Conservation (phyloP, 2,888 invertebrate species). For the Trissolcus japonicus region DNA sequence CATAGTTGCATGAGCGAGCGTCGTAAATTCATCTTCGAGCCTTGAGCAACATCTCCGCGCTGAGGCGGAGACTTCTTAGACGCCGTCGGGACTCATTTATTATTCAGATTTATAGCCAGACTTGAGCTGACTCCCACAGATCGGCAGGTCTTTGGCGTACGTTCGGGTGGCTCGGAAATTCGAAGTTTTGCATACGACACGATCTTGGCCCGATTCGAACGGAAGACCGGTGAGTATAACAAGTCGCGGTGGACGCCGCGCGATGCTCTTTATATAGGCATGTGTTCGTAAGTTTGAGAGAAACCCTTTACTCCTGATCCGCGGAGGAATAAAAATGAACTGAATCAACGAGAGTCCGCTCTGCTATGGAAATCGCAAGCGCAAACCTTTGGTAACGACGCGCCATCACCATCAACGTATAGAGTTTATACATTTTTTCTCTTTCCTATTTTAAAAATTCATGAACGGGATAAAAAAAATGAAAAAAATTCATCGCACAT, state of each 20-base stretch:
- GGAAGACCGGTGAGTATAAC: constrained; percentile 69
- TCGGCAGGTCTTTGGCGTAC: constrained; percentile 74
- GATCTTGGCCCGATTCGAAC: constrained; percentile 72
- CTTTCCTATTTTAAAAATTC: constrained; percentile 39
- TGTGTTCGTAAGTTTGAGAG: constrained; percentile 58
- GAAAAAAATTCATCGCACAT: constrained; percentile 42
- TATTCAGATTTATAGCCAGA: constrained; percentile 76
- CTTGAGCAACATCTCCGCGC: constrained; percentile 71
- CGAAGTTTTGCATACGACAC: constrained; percentile 77
- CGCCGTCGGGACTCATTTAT: constrained; percentile 76
- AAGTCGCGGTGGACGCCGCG: constrained; percentile 67
- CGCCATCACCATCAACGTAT: constrained; percentile 26
- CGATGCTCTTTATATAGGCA: constrained; percentile 63
- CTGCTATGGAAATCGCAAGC: constrained; percentile 55
- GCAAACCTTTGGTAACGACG: constrained; percentile 35
- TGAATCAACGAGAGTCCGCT: constrained; percentile 46
- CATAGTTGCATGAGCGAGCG: constrained; percentile 57
- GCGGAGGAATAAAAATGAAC: constrained; percentile 61
- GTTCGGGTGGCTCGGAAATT: constrained; percentile 69
- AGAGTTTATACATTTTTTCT: constrained; percentile 45
- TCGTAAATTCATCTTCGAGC: constrained; percentile 75
- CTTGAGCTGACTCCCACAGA: constrained; percentile 75
- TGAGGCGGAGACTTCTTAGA: constrained; percentile 76
- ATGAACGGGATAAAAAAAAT: constrained; percentile 15
- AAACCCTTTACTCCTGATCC: constrained; percentile 57